Conservation (phyloP, 2,797 vertebrate species). For the Falco novaeseelandiae region DNA sequence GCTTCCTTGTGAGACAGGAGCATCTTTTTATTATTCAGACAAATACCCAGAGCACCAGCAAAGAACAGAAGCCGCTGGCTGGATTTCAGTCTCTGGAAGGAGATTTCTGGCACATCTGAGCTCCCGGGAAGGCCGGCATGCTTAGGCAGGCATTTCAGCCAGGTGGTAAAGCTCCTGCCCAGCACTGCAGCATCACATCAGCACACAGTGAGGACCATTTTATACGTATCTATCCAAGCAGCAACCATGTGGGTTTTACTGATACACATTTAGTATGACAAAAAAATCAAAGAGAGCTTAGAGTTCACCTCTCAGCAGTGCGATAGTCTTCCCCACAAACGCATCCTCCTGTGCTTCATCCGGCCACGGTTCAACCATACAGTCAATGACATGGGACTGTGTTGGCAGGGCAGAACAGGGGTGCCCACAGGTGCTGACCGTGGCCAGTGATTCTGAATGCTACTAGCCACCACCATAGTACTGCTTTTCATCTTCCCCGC, state of each 20-base stretch:
- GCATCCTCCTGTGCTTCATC: background rate
- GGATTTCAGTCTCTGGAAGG: background rate
- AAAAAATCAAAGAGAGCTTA: background rate
- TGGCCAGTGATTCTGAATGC: background rate
- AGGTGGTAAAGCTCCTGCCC: background rate
- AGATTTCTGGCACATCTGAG: background rate
- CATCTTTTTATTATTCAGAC: background rate
- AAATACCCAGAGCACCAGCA: background rate
- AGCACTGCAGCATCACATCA: background rate
- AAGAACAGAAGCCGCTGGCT: background rate
- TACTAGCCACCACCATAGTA: background rate
- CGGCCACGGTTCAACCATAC: accelerated
- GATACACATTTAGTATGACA: background rate
- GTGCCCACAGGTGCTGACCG: background rate
- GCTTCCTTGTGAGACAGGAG: background rate
- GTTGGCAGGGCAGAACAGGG: background rate
- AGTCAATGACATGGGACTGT: accelerated
- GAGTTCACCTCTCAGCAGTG: background rate
- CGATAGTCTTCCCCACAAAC: background rate
- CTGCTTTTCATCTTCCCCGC: background rate
- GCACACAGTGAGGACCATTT: too few relatives aligned
- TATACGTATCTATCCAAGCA: background rate
- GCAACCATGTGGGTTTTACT: background rate
- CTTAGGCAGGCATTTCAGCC: background rate
- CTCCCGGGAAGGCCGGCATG: background rate